phyloP scores from a whole-genome alignment of 2,113 vertebrate species.

The Cyanoramphus novaezelandiae region DNA sequence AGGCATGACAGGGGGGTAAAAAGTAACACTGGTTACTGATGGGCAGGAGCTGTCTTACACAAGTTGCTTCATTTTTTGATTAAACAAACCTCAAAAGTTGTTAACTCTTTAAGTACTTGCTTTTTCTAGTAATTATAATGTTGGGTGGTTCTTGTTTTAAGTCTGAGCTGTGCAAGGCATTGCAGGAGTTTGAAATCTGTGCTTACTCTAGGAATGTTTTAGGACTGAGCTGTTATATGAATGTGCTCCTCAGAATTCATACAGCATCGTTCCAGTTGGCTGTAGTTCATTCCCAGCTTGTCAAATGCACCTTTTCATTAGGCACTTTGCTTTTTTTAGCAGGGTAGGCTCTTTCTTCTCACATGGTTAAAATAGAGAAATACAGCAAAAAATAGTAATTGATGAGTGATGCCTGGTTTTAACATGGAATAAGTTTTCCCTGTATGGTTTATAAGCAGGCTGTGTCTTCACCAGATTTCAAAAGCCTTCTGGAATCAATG shows the following conservation, averaged over 20 bases:
- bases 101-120: neutral
- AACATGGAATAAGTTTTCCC: neutral
- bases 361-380: neutral
- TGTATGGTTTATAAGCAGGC: neutral
- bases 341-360: neutral
- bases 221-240: neutral
- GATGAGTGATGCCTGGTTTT: neutral
- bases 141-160: neutral
- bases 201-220: neutral
- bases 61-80: neutral
- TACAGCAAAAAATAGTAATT: neutral
- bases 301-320: neutral
- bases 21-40: constrained; percentile 9
- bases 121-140: neutral
- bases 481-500: neutral
- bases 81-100: neutral
- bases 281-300: neutral
- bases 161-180: neutral
- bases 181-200: neutral
- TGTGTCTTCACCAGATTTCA: neutral
- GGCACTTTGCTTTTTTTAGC: neutral
- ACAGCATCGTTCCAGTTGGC: neutral
- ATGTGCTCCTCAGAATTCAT: neutral
- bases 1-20: constrained; percentile 16
- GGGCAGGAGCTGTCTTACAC: neutral